phyloP scores from a whole-genome alignment of 2,888 invertebrate species.

The Micropterix aruncella region DNA sequence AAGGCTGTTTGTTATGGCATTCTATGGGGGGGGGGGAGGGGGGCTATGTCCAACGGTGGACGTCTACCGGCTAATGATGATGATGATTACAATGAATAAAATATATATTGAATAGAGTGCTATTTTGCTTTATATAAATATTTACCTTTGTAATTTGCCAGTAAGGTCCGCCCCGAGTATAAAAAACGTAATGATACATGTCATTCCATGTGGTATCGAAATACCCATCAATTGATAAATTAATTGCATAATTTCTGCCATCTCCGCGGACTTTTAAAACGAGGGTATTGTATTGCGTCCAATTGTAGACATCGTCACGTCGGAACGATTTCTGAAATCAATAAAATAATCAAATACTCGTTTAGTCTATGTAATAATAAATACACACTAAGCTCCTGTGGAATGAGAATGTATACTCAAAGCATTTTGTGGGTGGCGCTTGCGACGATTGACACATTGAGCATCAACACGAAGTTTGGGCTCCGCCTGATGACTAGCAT shows the following conservation, averaged over 20 bases:
- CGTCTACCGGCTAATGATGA: too few species aligned
- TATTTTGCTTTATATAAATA: slow-evolving; percentile 2
- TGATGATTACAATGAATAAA: neutral
- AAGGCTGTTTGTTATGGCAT: too few species aligned
- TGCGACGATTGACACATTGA: too few species aligned
- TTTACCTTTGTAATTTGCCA: slow-evolving; percentile 84
- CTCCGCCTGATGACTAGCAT: too few species aligned
- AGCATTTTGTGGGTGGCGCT: too few species aligned
- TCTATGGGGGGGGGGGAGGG: too few species aligned
- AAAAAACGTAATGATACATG: slow-evolving; percentile 71
- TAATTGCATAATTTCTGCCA: slow-evolving; percentile 79
- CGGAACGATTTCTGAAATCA: slow-evolving; percentile 63
- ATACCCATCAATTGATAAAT: slow-evolving; percentile 58
- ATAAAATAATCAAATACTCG: too few species aligned
- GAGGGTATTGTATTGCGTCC: slow-evolving; percentile 59
- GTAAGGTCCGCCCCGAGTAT: slow-evolving; percentile 94
- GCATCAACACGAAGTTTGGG: too few species aligned
- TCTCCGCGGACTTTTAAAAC: slow-evolving; percentile 82
- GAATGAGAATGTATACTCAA: too few species aligned
- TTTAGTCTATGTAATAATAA: too few species aligned
- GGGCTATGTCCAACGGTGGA: too few species aligned
- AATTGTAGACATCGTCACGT: slow-evolving; percentile 54
- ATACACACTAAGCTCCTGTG: too few species aligned
- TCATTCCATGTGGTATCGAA: slow-evolving; percentile 86
- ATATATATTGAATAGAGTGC: neutral